Percentiles rank a stretch among this genome's conserved stretches.
These are phyloP conservation scores for Crambe crambe DNA, from an alignment of 37 sponge, comb jelly and placozoan genomes.

Conservation along the genomic window DNA sequence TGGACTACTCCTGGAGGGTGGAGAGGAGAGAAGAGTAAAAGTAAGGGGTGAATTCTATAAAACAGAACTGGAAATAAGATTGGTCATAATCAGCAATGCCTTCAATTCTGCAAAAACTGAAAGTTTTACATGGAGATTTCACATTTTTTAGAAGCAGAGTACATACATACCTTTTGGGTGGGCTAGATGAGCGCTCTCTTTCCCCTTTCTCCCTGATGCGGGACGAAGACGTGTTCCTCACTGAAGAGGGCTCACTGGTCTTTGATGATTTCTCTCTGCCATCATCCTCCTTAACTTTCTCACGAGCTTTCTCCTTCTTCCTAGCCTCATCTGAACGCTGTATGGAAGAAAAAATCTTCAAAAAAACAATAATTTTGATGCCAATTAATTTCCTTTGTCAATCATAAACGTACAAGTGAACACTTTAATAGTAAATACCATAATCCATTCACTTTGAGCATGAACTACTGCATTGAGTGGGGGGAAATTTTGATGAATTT, in stretches of 20 bases:
- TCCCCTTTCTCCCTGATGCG: neutral
- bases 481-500: too few species aligned
- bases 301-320: constrained; percentile 25
- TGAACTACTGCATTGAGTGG: too few species aligned
- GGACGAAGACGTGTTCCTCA: neutral
- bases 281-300: constrained; percentile 17
- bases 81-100: neutral
- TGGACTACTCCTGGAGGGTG: neutral
- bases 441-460: too few species aligned
- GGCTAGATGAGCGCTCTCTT: constrained; percentile 24
- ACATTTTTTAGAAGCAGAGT: neutral
- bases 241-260: constrained; percentile 17
- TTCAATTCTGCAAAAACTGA: neutral
- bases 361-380: too few species aligned
- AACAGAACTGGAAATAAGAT: neutral
- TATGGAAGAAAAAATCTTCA: too few species aligned
- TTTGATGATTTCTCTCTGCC: constrained; percentile 14
- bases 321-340: constrained; percentile 26
- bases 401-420: too few species aligned
- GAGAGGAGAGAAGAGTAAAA: neutral
- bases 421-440: too few species aligned
- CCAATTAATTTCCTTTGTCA: too few species aligned
- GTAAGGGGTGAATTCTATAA: neutral
- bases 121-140: neutral
- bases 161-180: constrained; percentile 7